These are phyloP conservation scores for Acinonyx jubatus DNA, from an alignment of 2,113 vertebrate genomes.

Conservation along the genomic window DNA sequence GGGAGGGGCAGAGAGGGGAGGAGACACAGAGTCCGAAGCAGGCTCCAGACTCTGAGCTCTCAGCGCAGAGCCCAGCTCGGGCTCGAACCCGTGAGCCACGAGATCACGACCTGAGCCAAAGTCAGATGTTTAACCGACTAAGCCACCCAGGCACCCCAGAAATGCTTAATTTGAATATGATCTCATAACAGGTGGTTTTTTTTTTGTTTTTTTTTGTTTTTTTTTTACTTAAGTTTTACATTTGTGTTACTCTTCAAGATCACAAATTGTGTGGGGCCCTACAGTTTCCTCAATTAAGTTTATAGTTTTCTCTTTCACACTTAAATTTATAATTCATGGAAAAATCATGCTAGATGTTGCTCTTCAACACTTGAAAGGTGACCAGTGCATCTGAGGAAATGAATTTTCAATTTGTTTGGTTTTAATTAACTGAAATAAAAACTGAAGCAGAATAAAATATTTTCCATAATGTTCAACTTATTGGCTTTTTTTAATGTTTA, in stretches of 20 bases:
- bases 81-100: no score
- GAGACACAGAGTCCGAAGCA: no score
- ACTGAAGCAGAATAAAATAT: background rate
- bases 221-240: background rate
- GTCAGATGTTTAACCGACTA: no score
- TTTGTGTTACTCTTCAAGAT: background rate
- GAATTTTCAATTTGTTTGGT: background rate
- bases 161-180: background rate
- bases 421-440: constrained; percentile 9
- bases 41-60: no score
- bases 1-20: no score
- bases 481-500: background rate
- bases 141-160: no score
- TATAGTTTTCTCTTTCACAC: background rate
- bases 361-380: background rate
- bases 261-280: background rate
- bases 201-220: background rate
- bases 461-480: background rate
- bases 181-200: background rate
- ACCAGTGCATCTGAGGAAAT: background rate
- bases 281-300: background rate
- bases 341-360: background rate
- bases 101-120: no score
- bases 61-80: no score
- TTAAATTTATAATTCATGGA: background rate